Base-by-base conservation (phyloP, 2,113 vertebrate genomes). In the Halichoerus grypus region DNA sequence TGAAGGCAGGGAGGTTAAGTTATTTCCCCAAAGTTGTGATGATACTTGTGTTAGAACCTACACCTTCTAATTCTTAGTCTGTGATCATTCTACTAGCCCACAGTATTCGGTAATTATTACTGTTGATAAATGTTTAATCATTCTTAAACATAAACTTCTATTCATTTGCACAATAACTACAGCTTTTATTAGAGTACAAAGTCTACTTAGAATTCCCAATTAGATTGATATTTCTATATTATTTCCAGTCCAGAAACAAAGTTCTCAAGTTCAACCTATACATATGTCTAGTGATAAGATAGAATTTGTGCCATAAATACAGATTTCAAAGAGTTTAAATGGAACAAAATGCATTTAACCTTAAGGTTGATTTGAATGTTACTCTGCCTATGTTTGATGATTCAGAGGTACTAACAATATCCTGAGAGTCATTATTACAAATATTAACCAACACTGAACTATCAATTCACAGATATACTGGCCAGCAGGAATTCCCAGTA, bases 301-400 rank as follows among this genome's bases (percentile, higher is more conserved):
- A 84, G 22, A 61, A 31, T 90, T 82, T 92, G 31, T 93, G 26
- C 67, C 74, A 63, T 57, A 42, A 72, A 72, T 26, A 82, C 24
- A 49, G 33, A 93, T 90, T 90, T 87, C 69, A 94, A 88, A 80
- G 28, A 97, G 90, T 74, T 95, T 5, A 15, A 94, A 55, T 28
- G 79, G 46, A 90, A 72, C 51, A 84, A 71, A 55, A 31, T 71
- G 9, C 19, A 49, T 67, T 91, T 80, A 94, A 36, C 6, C 39
- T 59, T 63, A 81, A 94, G 76, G 7, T 22, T 39, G 39, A 31
- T 69, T 33, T 79, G 16, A 83, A 59, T 76, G 51, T 76, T 94
- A 51, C 16, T 61, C 18, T n/a, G 31, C 33, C 49, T 84, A 26
- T 49, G 33, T 91, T 33, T 39, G 18, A 69, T 91, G 65, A 91